Conservation (phyloP, 2,113 vertebrate species). For the Rhynchomys soricoides region DNA sequence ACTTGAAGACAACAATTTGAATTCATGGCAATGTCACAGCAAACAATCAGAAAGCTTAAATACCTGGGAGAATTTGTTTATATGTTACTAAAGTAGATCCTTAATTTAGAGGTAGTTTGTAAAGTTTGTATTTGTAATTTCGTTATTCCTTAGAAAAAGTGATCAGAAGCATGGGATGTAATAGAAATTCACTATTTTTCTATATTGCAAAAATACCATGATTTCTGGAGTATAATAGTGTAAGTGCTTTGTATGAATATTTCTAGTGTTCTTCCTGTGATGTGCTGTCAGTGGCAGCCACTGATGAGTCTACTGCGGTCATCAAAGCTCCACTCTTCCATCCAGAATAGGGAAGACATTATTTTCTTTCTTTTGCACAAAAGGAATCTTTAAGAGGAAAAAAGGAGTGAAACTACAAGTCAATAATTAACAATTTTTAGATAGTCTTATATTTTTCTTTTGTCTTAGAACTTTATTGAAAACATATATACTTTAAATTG, state of each 20-base stretch:
- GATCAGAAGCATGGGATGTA: background rate
- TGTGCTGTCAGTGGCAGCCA: fast-evolving
- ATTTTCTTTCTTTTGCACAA: background rate
- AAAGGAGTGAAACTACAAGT: background rate
- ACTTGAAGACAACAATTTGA: background rate
- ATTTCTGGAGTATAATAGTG: background rate
- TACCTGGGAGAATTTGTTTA: background rate
- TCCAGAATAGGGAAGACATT: background rate
- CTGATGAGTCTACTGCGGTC: background rate
- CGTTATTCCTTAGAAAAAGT: background rate
- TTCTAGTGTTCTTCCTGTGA: background rate
- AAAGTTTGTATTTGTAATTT: background rate
- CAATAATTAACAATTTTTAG: constrained; percentile 3
- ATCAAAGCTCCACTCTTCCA: background rate
- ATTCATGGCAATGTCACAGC: background rate
- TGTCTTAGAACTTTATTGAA: background rate
- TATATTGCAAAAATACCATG: background rate
- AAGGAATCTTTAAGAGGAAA: background rate
- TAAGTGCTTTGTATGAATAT: background rate
- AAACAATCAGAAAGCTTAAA: background rate
- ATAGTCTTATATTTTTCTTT: background rate
- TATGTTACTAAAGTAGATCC: background rate
- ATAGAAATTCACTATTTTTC: constrained; percentile 11
- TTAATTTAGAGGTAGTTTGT: constrained; percentile 7
- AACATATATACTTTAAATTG: background rate